These are phyloP conservation scores for Teleogryllus oceanicus DNA, from an alignment of 2,888 invertebrate species.

Conservation along the genomic window DNA sequence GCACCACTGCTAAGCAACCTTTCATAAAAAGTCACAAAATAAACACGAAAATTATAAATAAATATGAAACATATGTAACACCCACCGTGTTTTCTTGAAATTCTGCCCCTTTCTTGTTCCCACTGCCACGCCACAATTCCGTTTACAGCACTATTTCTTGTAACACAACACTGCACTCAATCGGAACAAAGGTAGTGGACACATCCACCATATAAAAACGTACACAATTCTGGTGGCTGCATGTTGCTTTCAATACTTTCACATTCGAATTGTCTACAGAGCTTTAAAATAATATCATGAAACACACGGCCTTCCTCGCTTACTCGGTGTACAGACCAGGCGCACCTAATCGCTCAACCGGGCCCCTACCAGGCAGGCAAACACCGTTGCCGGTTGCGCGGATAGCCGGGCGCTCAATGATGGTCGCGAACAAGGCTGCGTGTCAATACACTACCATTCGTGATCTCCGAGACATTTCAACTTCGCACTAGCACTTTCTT, in stretches of 20 bases:
- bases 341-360: conserved; percentile 33
- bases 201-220: conserved; percentile 24
- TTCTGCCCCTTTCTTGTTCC: background rate
- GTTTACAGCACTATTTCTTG: conserved; percentile 20
- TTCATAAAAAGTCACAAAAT: background rate
- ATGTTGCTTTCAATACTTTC: background rate
- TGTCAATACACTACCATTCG: background rate
- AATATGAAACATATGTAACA: background rate
- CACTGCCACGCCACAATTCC: conserved; percentile 18
- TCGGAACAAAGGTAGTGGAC: background rate
- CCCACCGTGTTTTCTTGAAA: conserved; percentile 1
- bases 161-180: conserved; percentile 19
- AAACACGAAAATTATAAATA: background rate
- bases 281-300: background rate
- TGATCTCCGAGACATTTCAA: background rate
- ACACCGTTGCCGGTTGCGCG: conserved; percentile 32
- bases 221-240: conserved; percentile 21
- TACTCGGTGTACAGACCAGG: conserved; percentile 28
- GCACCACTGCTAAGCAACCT: background rate
- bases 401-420: conserved; percentile 26
- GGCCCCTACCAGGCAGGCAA: conserved; percentile 23
- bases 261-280: background rate
- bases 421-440: conserved; percentile 22
- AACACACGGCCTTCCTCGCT: conserved; percentile 12
- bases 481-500: background rate